Evolutionary conservation across 1,140 invertebrate species (phyloP).

Genomic region (Drosophila burlai): DNA sequence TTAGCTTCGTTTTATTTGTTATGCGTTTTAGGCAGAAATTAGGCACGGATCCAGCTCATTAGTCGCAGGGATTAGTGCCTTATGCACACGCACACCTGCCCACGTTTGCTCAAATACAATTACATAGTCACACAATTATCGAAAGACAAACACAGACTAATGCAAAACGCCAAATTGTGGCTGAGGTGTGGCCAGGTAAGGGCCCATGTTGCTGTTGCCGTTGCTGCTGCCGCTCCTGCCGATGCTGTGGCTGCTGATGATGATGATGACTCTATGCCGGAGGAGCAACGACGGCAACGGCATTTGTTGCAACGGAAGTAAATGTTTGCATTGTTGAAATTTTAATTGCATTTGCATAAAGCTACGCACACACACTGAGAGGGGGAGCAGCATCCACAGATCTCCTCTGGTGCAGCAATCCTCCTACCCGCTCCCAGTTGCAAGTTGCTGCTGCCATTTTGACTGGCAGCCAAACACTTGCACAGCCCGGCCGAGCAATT

Average conservation of each 20-base stretch:
- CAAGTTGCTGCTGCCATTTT: conserved; percentile 54
- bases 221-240: conserved; percentile 24
- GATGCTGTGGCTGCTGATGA: conserved; percentile 12
- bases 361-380: conserved; percentile 42
- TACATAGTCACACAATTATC: conserved; percentile 81
- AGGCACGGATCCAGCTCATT: conserved; percentile 61
- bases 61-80: conserved; percentile 59
- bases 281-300: conserved; percentile 37
- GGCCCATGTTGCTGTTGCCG: conserved; percentile 34
- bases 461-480: conserved; percentile 59
- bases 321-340: conserved; percentile 85
- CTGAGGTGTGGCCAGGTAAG: conserved; percentile 68
- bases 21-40: conserved; percentile 48
- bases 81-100: conserved; percentile 26
- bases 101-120: conserved; percentile 70
- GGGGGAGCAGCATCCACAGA: conserved; percentile 7
- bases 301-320: conserved; percentile 84
- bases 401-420: not conserved
- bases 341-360: conserved; percentile 85
- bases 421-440: conserved; percentile 1
- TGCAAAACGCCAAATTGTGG: conserved; percentile 77
- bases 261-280: conserved; percentile 47
- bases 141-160: conserved; percentile 75
- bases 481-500: conserved; percentile 55
- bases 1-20: conserved; percentile 47